Percentiles rank a stretch among this genome's conserved stretches.
phyloP scores from a whole-genome alignment of 2,797 vertebrate genomes.

The Phalanger gymnotis region DNA sequence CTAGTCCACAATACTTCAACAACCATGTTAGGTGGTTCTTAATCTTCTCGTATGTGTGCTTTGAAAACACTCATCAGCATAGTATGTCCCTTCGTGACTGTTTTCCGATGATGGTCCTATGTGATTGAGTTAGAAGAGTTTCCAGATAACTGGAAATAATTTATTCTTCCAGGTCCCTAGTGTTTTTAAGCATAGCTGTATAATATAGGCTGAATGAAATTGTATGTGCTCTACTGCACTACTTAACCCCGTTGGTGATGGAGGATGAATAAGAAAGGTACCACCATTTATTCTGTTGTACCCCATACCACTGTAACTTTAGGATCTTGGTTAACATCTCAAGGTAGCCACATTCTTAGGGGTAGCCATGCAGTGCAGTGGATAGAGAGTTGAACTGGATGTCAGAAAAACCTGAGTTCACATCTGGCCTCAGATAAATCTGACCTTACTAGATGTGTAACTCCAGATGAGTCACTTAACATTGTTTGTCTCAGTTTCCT shows the following conservation, averaged over 20 bases:
- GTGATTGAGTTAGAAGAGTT: constrained; percentile 7
- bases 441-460: not conserved
- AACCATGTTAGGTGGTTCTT: not conserved
- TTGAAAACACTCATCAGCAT: not conserved
- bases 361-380: not conserved
- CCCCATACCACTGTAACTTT: not conserved
- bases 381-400: not conserved
- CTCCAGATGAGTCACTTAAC: not conserved
- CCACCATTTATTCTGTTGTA: not conserved
- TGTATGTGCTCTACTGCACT: not conserved
- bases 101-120: not conserved
- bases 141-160: not conserved
- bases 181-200: not conserved
- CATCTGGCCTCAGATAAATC: not conserved
- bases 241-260: not conserved
- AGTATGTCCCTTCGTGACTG: not conserved
- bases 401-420: not conserved
- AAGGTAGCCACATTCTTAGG: not conserved
- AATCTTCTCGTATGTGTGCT: not conserved
- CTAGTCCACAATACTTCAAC: not conserved
- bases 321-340: not conserved
- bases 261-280: not conserved
- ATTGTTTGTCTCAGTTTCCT: not conserved
- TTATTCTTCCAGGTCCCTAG: not conserved
- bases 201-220: constrained; percentile 27